Percentiles rank a stretch among this genome's conserved stretches.
These are phyloP conservation scores for Orchesella cincta DNA, from an alignment of 1,140 invertebrate genomes.

Conservation along the genomic window DNA sequence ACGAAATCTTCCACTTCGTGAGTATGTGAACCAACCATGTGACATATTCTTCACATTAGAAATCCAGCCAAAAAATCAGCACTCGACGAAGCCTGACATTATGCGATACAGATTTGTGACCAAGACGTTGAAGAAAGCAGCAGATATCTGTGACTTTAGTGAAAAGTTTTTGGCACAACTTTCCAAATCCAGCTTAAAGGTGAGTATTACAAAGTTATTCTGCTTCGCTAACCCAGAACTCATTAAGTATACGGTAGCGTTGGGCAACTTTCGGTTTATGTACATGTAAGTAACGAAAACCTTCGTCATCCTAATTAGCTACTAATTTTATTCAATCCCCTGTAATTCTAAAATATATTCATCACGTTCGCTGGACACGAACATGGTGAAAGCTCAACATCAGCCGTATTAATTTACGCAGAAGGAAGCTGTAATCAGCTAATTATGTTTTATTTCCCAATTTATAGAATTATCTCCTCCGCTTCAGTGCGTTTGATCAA, in stretches of 20 bases:
- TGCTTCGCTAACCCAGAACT: too few relatives aligned
- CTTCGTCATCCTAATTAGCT: too few relatives aligned
- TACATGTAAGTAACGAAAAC: too few relatives aligned
- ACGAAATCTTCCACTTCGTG: slow-evolving; percentile 47
- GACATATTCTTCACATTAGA: slow-evolving; percentile 50
- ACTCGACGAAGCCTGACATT: slow-evolving; percentile 40
- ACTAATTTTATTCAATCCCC: too few relatives aligned
- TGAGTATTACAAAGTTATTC: slow-evolving; percentile 38
- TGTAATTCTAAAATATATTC: too few relatives aligned
- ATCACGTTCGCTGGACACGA: too few relatives aligned
- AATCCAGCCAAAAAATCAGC: slow-evolving; percentile 45
- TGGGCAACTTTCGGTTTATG: too few relatives aligned
- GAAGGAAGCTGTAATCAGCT: neutral
- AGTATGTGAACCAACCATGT: slow-evolving; percentile 48
- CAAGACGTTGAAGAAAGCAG: slow-evolving; percentile 46
- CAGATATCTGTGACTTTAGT: slow-evolving; percentile 46
- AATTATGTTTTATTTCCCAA: neutral
- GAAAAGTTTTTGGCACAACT: slow-evolving; percentile 51
- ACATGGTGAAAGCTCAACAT: too few relatives aligned
- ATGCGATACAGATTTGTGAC: slow-evolving; percentile 51
- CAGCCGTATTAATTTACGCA: neutral
- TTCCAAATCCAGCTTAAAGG: slow-evolving; percentile 47
- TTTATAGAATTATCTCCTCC: slow-evolving; percentile 48
- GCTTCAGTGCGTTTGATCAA: slow-evolving; percentile 49
- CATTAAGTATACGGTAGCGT: too few relatives aligned